Percentiles rank a stretch among this genome's conserved stretches.
Evolutionary conservation across 2,888 invertebrate genomes (phyloP).

Genomic region (Orthosia gracilis): DNA sequence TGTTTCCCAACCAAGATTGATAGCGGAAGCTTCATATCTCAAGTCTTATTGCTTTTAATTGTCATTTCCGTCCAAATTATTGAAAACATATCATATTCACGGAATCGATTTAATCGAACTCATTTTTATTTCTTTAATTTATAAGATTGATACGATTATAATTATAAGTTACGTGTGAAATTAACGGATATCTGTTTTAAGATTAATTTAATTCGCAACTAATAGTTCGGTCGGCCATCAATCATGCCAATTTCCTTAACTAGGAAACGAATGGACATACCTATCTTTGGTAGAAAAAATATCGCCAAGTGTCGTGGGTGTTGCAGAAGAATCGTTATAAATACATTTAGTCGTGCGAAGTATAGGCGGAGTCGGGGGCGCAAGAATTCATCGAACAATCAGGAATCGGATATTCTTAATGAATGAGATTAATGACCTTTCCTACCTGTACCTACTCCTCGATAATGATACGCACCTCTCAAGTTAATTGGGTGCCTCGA

Average conservation of each 20-base stretch:
- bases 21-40: slow-evolving; percentile 84
- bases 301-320: slow-evolving; percentile 79
- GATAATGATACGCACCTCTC: slow-evolving; percentile 47
- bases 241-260: slow-evolving; percentile 83
- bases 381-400: slow-evolving; percentile 74
- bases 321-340: slow-evolving; percentile 85
- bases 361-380: slow-evolving; percentile 80
- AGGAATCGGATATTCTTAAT: slow-evolving; percentile 79
- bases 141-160: slow-evolving; percentile 82
- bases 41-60: slow-evolving; percentile 80
- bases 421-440: slow-evolving; percentile 72
- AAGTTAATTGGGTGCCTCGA: slow-evolving; percentile 50
- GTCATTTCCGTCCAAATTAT: slow-evolving; percentile 84
- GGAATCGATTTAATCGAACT: slow-evolving; percentile 55
- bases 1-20: slow-evolving; percentile 84
- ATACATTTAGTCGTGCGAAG: slow-evolving; percentile 87
- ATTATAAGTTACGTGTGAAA: slow-evolving; percentile 74
- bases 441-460: slow-evolving; percentile 54
- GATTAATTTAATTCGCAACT: slow-evolving; percentile 74
- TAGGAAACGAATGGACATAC: slow-evolving; percentile 75
- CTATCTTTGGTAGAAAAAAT: slow-evolving; percentile 64
- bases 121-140: slow-evolving; percentile 64
- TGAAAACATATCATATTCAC: slow-evolving; percentile 72
- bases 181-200: slow-evolving; percentile 67
- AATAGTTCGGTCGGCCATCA: slow-evolving; percentile 74